Conservation (phyloP, 2,888 invertebrate species). For the Campopleginae sp. region DNA sequence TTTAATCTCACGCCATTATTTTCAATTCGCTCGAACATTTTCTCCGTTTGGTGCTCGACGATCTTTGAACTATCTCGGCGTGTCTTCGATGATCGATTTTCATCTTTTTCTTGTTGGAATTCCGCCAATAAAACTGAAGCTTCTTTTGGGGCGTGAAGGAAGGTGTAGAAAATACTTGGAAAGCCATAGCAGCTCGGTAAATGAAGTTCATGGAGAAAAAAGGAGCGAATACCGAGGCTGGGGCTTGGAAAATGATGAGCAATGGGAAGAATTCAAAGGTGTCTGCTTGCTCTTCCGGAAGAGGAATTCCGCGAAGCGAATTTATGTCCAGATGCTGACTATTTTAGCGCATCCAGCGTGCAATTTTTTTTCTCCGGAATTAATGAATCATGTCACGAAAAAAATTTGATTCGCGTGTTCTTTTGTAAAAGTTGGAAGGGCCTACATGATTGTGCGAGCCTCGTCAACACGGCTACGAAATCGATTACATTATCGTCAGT, state of each 20-base stretch:
- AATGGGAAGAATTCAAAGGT: slow-evolving; percentile 58
- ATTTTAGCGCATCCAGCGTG: background rate
- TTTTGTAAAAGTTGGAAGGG: slow-evolving; percentile 2
- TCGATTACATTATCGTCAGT: slow-evolving; percentile 63
- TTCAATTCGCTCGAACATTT: slow-evolving; percentile 8
- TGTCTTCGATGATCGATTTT: slow-evolving; percentile 28
- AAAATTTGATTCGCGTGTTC: slow-evolving; percentile 27
- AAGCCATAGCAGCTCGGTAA: background rate
- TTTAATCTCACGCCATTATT: background rate
- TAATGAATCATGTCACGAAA: slow-evolving; percentile 2
- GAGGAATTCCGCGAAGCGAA: slow-evolving; percentile 51
- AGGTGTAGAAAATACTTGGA: slow-evolving; percentile 17
- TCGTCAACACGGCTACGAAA: slow-evolving; percentile 7
- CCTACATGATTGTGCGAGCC: slow-evolving; percentile 9
- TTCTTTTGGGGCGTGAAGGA: background rate
- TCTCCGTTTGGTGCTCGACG: background rate
- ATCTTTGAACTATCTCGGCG: slow-evolving; percentile 2
- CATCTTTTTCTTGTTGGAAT: slow-evolving; percentile 40
- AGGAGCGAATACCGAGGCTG: background rate
- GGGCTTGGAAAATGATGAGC: slow-evolving; percentile 63
- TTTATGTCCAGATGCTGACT: slow-evolving; percentile 62
- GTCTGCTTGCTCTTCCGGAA: slow-evolving; percentile 22
- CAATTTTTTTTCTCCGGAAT: background rate
- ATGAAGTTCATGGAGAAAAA: background rate
- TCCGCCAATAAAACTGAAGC: slow-evolving; percentile 29